Evolutionary conservation across 2,113 vertebrate species (phyloP).

Genomic region (Gasterosteus nipponicus): DNA sequence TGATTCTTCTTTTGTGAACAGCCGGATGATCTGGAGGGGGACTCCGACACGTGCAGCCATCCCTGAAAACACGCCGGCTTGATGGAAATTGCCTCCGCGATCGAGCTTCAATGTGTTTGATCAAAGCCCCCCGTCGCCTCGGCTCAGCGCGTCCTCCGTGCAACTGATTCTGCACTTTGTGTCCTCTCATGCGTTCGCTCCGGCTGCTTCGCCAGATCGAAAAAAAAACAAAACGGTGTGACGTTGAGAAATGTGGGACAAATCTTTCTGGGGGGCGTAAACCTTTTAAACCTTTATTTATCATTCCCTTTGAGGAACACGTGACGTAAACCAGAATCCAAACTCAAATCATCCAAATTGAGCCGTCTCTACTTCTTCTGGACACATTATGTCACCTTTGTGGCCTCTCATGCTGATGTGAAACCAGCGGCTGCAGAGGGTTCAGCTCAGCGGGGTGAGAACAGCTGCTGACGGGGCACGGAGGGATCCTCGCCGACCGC

Average conservation of each 20-base stretch:
- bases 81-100: neutral
- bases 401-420: no score
- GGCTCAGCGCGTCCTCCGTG: neutral
- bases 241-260: neutral
- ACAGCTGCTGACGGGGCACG: no score
- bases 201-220: neutral
- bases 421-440: slow-evolving; percentile 21
- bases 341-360: neutral
- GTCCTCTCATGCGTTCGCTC: neutral
- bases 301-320: neutral
- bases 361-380: neutral
- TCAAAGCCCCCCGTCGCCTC: neutral
- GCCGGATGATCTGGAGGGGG: no score
- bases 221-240: neutral
- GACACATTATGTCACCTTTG: neutral
- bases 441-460: no score
- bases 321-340: no score
- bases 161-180: neutral
- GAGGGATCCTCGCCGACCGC: slow-evolving; percentile 62
- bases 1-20: no score
- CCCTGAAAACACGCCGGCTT: no score
- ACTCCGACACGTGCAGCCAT: neutral
- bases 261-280: neutral
- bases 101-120: neutral
- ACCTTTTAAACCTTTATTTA: neutral